Conservation (phyloP, 1,140 invertebrate species). For the Habropoda laboriosa region DNA sequence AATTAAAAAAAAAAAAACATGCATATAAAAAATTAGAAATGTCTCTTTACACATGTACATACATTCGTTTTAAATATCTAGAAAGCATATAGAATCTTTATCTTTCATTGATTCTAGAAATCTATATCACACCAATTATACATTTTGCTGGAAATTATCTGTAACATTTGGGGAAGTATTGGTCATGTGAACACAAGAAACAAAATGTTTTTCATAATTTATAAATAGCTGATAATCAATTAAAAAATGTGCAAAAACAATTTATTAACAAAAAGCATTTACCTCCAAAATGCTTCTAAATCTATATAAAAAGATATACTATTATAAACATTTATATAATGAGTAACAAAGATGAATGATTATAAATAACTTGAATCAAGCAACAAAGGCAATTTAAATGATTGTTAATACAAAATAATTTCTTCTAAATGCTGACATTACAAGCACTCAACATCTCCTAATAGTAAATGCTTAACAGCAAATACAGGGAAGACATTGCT, state of each 20-base stretch:
- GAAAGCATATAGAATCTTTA: slow-evolving; percentile 22
- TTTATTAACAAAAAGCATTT: background rate
- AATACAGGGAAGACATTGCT: slow-evolving; percentile 62
- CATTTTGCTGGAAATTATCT: background rate
- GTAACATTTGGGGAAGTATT: background rate
- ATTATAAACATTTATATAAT: background rate
- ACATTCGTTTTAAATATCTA: background rate
- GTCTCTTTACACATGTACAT: slow-evolving; percentile 14
- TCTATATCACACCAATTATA: slow-evolving; percentile 38
- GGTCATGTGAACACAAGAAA: background rate
- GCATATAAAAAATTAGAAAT: slow-evolving; percentile 5
- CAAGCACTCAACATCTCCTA: slow-evolving; percentile 48
- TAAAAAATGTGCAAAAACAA: background rate
- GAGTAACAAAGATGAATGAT: background rate
- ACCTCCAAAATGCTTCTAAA: background rate
- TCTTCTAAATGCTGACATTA: slow-evolving; percentile 11
- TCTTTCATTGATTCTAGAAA: slow-evolving; percentile 14
- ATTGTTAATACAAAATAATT: slow-evolving; percentile 29
- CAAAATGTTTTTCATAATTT: background rate
- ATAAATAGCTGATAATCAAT: no score
- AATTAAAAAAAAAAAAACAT: background rate
- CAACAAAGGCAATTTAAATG: background rate
- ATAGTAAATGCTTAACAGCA: slow-evolving; percentile 33
- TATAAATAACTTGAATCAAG: background rate
- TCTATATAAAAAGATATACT: background rate